Percentiles rank a stretch among this genome's conserved stretches.
Conservation (phyloP, 64 coral and sea anemone genomes). For the Actinia tenebrosa region DNA sequence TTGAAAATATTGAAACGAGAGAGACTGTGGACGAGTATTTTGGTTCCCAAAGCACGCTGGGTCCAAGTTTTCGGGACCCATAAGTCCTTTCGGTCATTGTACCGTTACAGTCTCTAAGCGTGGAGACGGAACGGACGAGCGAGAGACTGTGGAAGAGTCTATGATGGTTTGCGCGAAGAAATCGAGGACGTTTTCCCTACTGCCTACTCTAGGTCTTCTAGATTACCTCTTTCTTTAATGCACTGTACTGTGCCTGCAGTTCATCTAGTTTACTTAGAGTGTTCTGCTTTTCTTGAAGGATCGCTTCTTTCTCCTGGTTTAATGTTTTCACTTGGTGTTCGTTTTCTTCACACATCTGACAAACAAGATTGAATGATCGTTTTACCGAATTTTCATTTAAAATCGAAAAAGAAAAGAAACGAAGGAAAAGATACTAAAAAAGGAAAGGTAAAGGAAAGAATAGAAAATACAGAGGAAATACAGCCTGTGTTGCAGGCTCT, state of each 20-base stretch:
- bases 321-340: not conserved
- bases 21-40: no score
- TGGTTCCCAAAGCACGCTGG: no score
- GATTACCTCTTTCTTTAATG: constrained; percentile 33
- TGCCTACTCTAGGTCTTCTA: no score
- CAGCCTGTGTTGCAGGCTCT: no score
- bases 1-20: no score
- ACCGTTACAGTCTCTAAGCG: no score
- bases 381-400: not conserved
- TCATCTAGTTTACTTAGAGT: constrained; percentile 23
- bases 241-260: not conserved
- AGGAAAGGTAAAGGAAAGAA: not conserved
- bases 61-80: no score
- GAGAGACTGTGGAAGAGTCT: no score
- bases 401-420: not conserved
- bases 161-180: no score
- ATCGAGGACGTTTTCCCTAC: no score
- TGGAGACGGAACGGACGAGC: no score
- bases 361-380: not conserved
- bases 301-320: constrained; percentile 4
- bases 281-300: not conserved
- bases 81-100: no score
- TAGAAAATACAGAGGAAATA: not conserved
- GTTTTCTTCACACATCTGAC: not conserved
- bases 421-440: not conserved